Evolutionary conservation across 2,888 invertebrate species (phyloP), one percentile per base, ranked within the genome.

Genomic region (Campoletis raptor): DNA sequence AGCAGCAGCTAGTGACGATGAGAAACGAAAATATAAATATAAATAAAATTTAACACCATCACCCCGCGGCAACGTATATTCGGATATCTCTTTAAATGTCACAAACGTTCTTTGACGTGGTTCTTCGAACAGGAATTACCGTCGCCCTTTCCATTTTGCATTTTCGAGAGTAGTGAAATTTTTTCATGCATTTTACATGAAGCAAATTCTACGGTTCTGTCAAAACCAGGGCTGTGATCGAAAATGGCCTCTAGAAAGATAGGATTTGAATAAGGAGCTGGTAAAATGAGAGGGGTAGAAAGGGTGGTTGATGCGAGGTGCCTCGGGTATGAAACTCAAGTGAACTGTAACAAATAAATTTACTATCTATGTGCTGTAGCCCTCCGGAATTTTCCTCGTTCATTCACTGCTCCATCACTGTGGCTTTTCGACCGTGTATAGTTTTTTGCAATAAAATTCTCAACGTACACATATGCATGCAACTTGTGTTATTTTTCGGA

Each of bases 201-300:
- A 90, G 79, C 86, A 85, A 90, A 81, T 54, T 67, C 42, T 74
- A 90, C 90, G 92, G 91, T 92, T 92, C 92, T 91, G 92, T 92
- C 92, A 91, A 92, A 92, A 91, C 90, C 91, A 90, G 90, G 92
- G 91, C 91, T 91, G 91, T 90, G 92, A 92, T 92, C 92, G 92
- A 92, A 92, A 92, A 92, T 92, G 91, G 91, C 91, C 91, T 90
- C 90, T 91, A 91, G 92, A 91, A 92, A 91, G 54, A 90, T 91
- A 89, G 90, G 91, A 92, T 92, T 92, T 92, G 92, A 92, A 92
- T 92, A 92, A 92, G 90, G 91, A 87, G 79, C 81, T 78, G 83
- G 84, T 54, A 84, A 79, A 79, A 84, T 67, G 82, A 79, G 83
- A 88, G 90, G 81, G 81, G 70, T 52, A 76, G 70, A 81, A 81